Evolutionary conservation across 2,113 vertebrate species (phyloP), one percentile per base, ranked within the genome.

Genomic region (Corydoras maculifer): DNA sequence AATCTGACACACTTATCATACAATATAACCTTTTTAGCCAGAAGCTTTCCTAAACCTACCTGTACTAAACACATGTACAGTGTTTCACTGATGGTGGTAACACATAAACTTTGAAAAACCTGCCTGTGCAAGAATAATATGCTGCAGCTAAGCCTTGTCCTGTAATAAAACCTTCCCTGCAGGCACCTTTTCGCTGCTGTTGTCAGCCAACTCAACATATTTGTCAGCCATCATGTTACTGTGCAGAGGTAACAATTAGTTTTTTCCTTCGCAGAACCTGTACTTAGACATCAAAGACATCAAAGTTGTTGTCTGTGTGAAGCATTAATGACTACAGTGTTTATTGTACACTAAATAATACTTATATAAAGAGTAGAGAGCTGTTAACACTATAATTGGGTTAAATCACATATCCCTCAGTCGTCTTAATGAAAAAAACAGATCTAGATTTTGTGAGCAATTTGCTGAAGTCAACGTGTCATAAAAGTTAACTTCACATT

Each of bases 201-300:
- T 79, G 53, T 65, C 49, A 61, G 68, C 69, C 57, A 18, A 51
- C 49, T 68, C 61, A 62, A 32, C 43, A 30, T 55, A 70, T 63
- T 49, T 57, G 49, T 71, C 73, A 70, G 58, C 51, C 30, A 63
- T 14, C 71, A 48, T 60, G 65, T 65, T 78, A 57, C 70, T 74
- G 69, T 68, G 65, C 76, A 65, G 78, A 75, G 58, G 72, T 74
- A 78, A 74, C 73, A 65, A 75, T 78, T 75, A 70, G 66, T 72
- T 57, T 57, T 78, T 74, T 74, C 58, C 5, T 32, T 29, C 4
- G 55, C 49, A 79, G 64, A 68, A 76, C 73, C 80, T 80, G 73
- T 80, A 72, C 71, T 76, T 29, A 78, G 48, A 79, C 75, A 75
- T 82, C 77, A 83, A 80, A 82, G 75, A 66, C 15, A 59, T 49